Conservation (phyloP, 1,140 invertebrate genomes). For the Plutomurus gul region DNA sequence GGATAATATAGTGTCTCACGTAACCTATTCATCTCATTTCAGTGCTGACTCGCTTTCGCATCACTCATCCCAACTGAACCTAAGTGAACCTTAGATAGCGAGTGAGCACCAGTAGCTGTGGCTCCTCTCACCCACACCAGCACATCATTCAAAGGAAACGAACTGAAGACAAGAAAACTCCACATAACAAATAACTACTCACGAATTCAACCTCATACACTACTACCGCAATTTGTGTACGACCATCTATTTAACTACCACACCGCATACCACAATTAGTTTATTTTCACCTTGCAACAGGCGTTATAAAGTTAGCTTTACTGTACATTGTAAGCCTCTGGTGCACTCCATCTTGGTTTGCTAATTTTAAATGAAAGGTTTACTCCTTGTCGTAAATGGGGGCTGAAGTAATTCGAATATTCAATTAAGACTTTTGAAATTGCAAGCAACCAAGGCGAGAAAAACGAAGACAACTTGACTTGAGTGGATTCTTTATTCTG, state of each 20-base stretch:
- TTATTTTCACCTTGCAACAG: too few species aligned
- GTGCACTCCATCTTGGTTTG: not conserved
- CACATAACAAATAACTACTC: too few species aligned
- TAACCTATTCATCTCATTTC: conserved; percentile 10
- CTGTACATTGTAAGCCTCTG: too few species aligned
- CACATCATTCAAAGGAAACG: not conserved
- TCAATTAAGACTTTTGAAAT: too few species aligned
- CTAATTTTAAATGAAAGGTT: conserved; percentile 6
- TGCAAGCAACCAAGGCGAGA: too few species aligned
- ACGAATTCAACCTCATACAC: too few species aligned
- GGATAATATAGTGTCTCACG: not conserved
- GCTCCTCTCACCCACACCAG: not conserved
- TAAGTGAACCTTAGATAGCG: not conserved
- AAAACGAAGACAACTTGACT: too few species aligned
- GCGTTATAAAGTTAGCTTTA: too few species aligned
- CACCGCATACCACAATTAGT: not conserved
- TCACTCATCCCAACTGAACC: too few species aligned
- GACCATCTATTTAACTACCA: too few species aligned
- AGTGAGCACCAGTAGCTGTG: not conserved
- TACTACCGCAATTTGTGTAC: too few species aligned
- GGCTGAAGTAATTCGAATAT: conserved; percentile 19
- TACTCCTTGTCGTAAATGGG: not conserved
- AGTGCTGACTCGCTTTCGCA: not conserved
- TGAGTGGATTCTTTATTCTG: too few species aligned
- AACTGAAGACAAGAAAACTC: not conserved